A percentile compares a stretch with the other conserved stretches of the same genome.
These are phyloP conservation scores for Cephus spinipes DNA, from an alignment of 2,888 invertebrate genomes.

Conservation along the genomic window DNA sequence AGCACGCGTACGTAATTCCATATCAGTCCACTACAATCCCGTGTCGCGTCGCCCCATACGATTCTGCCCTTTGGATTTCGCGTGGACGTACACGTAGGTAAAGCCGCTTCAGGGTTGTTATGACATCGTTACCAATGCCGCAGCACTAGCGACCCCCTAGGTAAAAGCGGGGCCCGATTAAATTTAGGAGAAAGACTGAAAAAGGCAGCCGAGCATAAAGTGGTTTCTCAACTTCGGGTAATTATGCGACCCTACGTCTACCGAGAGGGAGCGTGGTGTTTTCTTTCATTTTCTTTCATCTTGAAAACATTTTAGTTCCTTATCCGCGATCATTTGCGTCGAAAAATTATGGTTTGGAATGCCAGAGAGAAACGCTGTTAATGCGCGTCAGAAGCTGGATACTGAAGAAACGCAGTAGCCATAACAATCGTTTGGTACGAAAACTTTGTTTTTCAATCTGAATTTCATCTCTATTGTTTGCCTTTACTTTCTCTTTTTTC, in stretches of 20 bases:
- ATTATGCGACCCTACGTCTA: neutral
- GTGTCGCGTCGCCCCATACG: neutral
- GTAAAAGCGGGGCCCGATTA: neutral
- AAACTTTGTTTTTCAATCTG: neutral
- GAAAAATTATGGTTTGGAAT: neutral
- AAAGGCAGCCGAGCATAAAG: neutral
- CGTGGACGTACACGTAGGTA: neutral
- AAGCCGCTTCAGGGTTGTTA: neutral
- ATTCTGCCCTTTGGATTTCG: neutral
- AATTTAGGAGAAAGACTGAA: neutral
- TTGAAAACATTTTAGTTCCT: neutral
- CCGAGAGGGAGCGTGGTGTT: neutral
- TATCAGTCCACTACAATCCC: neutral
- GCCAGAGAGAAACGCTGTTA: no score
- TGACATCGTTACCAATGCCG: neutral
- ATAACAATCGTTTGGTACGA: neutral
- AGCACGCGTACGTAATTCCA: neutral
- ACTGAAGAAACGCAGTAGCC: neutral
- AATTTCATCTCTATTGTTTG: neutral
- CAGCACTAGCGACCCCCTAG: neutral
- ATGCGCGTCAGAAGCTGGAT: neutral
- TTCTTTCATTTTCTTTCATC: neutral
- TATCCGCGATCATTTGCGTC: neutral
- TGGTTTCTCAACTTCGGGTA: neutral
- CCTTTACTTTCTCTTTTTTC: neutral